Percentiles rank a stretch among this genome's conserved stretches.
Evolutionary conservation across 2,113 vertebrate species (phyloP).

Genomic region (Phodopus roborovskii): DNA sequence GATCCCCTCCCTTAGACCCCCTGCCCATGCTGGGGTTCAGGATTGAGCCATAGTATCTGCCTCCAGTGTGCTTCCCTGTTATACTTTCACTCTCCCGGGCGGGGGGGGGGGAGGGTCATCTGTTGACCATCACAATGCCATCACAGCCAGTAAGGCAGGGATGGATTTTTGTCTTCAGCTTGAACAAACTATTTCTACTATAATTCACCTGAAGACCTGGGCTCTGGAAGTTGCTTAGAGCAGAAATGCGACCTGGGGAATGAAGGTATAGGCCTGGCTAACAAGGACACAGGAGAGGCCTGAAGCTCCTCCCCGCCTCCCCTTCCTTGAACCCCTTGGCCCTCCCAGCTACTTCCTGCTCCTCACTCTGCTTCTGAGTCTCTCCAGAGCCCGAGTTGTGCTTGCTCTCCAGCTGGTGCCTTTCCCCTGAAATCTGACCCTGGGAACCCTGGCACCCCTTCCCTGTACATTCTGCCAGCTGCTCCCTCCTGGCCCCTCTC

Average conservation of each 20-base stretch:
- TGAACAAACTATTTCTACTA: not conserved
- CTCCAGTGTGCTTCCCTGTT: not conserved
- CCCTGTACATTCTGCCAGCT: not conserved
- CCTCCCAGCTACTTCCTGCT: not conserved
- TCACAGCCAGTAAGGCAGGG: rapidly evolving
- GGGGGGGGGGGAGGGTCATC: too few relatives aligned
- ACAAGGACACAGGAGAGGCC: not conserved
- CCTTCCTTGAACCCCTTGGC: not conserved
- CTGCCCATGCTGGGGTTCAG: not conserved
- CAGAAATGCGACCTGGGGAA: rapidly evolving
- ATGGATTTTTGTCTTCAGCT: not conserved
- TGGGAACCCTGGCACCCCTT: not conserved
- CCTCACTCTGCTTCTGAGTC: not conserved
- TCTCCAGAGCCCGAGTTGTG: not conserved
- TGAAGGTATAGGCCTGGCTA: not conserved
- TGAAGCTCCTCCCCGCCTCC: not conserved
- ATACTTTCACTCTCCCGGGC: not conserved
- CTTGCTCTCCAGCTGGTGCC: constrained; percentile 43
- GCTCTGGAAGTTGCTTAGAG: not conserved
- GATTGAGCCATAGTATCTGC: not conserved
- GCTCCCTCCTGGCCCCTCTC: not conserved
- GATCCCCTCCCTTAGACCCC: not conserved
- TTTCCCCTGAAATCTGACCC: constrained; percentile 15
- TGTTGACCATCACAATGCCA: not conserved
- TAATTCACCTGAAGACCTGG: not conserved